Conservation (phyloP, 2,888 invertebrate species). For the Epinotia nisella region DNA sequence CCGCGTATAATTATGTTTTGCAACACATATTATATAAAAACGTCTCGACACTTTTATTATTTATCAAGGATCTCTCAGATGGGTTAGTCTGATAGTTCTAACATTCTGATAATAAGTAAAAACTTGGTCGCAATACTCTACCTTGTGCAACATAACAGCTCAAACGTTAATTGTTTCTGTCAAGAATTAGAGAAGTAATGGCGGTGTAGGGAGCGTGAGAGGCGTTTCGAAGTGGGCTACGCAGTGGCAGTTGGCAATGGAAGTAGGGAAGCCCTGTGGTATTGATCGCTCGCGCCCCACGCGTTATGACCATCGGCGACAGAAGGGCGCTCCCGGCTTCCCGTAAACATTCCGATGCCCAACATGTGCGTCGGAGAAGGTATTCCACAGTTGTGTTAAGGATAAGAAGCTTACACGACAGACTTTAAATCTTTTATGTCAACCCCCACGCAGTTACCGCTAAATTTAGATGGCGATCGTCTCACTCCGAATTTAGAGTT, state of each 20-base stretch:
- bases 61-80: conserved; percentile 37
- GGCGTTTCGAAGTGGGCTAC: conserved; percentile 60
- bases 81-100: not conserved
- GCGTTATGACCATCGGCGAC: conserved; percentile 79
- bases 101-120: conserved; percentile 17
- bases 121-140: conserved; percentile 13
- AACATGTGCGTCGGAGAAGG: conserved; percentile 62
- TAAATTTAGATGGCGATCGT: conserved; percentile 28
- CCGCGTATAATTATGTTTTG: conserved; percentile 41
- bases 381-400: conserved; percentile 46
- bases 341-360: conserved; percentile 67
- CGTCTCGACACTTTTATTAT: conserved; percentile 24
- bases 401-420: conserved; percentile 40
- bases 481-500: not conserved
- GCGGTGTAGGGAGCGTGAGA: conserved; percentile 62
- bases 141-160: conserved; percentile 18
- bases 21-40: conserved; percentile 36
- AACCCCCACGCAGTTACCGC: conserved; percentile 17
- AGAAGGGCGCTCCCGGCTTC: conserved; percentile 75
- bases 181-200: conserved; percentile 31
- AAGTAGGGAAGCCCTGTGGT: conserved; percentile 77
- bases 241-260: conserved; percentile 55
- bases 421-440: conserved; percentile 34
- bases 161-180: conserved; percentile 22
- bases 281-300: conserved; percentile 80